phyloP scores from a whole-genome alignment of 2,113 vertebrate species.

The Notothenia rossii region DNA sequence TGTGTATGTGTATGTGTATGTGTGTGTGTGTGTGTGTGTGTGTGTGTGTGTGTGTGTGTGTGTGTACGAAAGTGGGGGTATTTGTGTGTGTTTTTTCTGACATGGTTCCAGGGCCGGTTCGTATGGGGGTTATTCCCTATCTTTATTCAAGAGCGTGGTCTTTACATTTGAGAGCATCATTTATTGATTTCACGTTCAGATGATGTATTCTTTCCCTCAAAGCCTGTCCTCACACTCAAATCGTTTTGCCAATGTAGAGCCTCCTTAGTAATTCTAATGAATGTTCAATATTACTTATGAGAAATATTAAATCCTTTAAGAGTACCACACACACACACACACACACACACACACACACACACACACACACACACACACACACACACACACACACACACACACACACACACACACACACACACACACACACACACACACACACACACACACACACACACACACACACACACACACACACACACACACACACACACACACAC shows the following conservation, averaged over 20 bases:
- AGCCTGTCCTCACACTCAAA: too few relatives aligned
- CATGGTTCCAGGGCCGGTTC: neutral
- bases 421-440: neutral
- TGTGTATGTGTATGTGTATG: too few relatives aligned
- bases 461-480: neutral
- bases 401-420: neutral
- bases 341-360: neutral
- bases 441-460: neutral
- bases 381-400: neutral
- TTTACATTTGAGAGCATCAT: too few relatives aligned
- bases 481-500: neutral
- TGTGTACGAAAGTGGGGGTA: too few relatives aligned
- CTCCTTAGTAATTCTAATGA: neutral
- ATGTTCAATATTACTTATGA: neutral
- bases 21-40: too few relatives aligned
- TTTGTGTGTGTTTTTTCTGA: neutral
- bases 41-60: too few relatives aligned
- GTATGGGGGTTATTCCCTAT: too few relatives aligned
- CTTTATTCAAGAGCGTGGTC: too few relatives aligned
- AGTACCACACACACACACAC: neutral
- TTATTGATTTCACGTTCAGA: too few relatives aligned
- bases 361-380: neutral
- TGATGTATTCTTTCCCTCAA: too few relatives aligned
- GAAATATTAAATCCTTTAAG: constrained; percentile 3
- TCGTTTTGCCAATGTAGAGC: too few relatives aligned